Evolutionary conservation across 1,140 invertebrate genomes (phyloP), one percentile per base, ranked within the genome.

Genomic region (Lasioglossum baleicum): DNA sequence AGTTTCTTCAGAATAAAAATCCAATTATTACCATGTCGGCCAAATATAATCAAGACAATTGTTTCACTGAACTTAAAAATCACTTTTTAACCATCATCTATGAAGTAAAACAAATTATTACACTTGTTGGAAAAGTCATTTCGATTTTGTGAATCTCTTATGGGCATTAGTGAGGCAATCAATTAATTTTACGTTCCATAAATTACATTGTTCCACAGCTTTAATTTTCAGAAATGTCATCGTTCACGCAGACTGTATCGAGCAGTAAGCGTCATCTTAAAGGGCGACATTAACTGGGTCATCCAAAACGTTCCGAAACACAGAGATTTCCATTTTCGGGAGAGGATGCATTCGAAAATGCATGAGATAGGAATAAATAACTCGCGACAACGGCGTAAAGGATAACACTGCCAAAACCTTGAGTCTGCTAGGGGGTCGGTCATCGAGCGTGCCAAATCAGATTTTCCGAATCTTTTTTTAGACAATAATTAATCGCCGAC

Each of bases 401-500:
- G 42, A 44, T 31, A 20, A 40, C 13, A 17, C 13, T 26, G 17
- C 11, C 31, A 31, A 40, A 13, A 40, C 60, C 40, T 22, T 67
- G 68, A 65, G 64, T 69, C 61, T 66, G 68, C 22, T 35, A 31
- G 56, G 17, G 10, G 56, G 63, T 63, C 75, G 44, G 48, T 48
- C 40, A 22, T 73, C 66, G 48, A 81, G 67, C 72, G 71, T 63
- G 75, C 58, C 65, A 60, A 79, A 75, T 86, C 65, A 73, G 76
- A 86, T 82, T 73, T 26, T 69, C 35, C 56, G 42, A 35, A 83
- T 81, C 44, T 48, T 81, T 51, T 51, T 31, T 48, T 35, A 53
- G 64, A 63, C 64, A 74, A 66, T 81, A 83, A 86, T 87, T 86
- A 87, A 87, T 66, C 73, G 65, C 42, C 73, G 71, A 63, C 35